These are phyloP conservation scores for Huso huso DNA, from an alignment of 2,797 vertebrate genomes.

Conservation along the genomic window DNA sequence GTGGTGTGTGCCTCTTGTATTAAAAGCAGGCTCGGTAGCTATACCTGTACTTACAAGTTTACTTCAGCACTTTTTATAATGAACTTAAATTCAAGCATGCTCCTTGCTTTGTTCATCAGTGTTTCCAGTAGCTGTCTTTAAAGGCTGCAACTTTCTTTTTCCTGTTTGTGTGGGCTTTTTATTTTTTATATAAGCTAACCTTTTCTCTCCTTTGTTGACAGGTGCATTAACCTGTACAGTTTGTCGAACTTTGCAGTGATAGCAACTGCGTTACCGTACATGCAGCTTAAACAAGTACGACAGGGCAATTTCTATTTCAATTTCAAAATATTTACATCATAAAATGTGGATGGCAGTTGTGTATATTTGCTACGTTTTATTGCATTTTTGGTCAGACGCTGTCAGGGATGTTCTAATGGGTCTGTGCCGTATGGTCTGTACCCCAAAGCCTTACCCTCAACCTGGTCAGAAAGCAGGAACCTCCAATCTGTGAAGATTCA, in stretches of 20 bases:
- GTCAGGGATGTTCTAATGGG: slow-evolving; percentile 77
- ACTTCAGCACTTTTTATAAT: too few species aligned
- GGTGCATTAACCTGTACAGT: slow-evolving; percentile 72
- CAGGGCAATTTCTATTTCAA: slow-evolving; percentile 69
- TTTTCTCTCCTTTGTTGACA: slow-evolving; percentile 79
- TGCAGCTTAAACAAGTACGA: slow-evolving; percentile 77
- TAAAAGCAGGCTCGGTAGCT: too few species aligned
- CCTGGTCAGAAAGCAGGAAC: slow-evolving; percentile 61
- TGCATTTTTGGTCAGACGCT: slow-evolving; percentile 79
- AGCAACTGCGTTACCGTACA: slow-evolving; percentile 68
- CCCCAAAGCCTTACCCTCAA: slow-evolving; percentile 75
- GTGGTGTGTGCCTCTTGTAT: too few species aligned
- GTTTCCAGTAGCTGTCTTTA: slow-evolving; percentile 13
- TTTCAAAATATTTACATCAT: slow-evolving; percentile 38
- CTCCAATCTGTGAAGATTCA: slow-evolving; percentile 74
- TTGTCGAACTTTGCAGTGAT: slow-evolving; percentile 79
- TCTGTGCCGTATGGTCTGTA: slow-evolving; percentile 82
- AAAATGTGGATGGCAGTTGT: neutral
- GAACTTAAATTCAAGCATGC: neutral
- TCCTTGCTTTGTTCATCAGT: neutral
- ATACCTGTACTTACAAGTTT: too few species aligned
- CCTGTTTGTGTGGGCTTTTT: slow-evolving; percentile 53
- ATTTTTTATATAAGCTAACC: slow-evolving; percentile 67
- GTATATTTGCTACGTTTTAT: slow-evolving; percentile 69
- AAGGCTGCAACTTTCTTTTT: slow-evolving; percentile 7